Conservation (phyloP, 1,140 invertebrate genomes). For the Calephelis virginiensis region DNA sequence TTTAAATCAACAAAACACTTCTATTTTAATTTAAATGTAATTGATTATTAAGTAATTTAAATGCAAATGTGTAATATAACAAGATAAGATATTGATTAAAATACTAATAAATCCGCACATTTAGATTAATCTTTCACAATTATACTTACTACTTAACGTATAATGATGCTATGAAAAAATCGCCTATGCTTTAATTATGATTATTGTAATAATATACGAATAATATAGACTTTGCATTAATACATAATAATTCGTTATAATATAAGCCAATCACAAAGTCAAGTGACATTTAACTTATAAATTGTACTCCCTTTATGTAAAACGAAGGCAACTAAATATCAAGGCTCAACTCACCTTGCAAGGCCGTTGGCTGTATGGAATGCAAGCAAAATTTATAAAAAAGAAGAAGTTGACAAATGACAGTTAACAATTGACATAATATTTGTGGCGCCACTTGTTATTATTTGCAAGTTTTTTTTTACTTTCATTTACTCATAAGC, state of each 20-base stretch:
- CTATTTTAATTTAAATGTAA: too few relatives aligned
- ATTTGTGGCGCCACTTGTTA: not conserved
- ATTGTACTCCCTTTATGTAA: slow-evolving; percentile 12
- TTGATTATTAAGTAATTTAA: too few relatives aligned
- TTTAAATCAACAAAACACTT: too few relatives aligned
- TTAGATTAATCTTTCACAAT: not conserved
- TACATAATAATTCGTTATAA: not conserved
- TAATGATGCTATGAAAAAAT: not conserved
- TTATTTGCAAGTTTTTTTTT: not conserved
- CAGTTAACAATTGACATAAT: not conserved
- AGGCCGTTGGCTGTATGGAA: slow-evolving; percentile 14
- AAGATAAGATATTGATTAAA: too few relatives aligned
- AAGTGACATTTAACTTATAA: slow-evolving; percentile 16
- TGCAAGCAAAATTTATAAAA: not conserved
- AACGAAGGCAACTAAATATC: slow-evolving; percentile 13
- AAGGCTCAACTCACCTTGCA: slow-evolving; percentile 6
- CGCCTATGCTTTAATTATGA: too few relatives aligned
- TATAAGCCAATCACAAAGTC: not conserved
- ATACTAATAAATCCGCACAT: too few relatives aligned
- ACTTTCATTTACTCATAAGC: too few relatives aligned
- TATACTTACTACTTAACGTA: not conserved
- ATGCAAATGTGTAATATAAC: too few relatives aligned
- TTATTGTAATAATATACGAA: too few relatives aligned
- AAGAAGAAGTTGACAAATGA: not conserved
- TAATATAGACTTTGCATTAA: not conserved